phyloP scores from a whole-genome alignment of 2,888 invertebrate genomes.

The Tetragonula carbonaria region DNA sequence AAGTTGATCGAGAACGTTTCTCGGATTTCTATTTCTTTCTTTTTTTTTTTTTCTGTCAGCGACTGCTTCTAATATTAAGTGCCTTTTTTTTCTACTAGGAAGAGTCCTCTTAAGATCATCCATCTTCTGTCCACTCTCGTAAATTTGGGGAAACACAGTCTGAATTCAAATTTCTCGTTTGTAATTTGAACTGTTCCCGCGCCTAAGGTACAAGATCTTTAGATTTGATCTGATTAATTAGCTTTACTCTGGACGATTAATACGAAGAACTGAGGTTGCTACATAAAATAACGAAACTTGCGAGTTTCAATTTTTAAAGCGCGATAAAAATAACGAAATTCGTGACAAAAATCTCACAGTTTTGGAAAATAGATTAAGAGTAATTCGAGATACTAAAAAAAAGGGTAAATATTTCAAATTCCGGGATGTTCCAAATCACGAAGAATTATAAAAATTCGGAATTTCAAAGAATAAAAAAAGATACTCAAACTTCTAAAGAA shows the following conservation, averaged over 20 bases:
- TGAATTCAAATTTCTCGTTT: background rate
- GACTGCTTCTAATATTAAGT: constrained; percentile 40
- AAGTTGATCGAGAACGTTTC: too few species aligned
- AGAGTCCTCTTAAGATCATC: constrained; percentile 58
- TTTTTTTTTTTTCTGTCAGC: background rate
- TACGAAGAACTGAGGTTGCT: too few species aligned
- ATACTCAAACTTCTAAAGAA: background rate
- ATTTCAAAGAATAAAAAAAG: background rate
- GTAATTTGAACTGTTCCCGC: background rate
- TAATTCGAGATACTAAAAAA: too few species aligned
- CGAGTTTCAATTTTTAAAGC: too few species aligned
- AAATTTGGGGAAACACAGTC: background rate
- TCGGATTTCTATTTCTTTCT: background rate
- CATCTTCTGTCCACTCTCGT: constrained; percentile 12
- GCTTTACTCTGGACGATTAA: too few species aligned
- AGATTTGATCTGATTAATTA: too few species aligned
- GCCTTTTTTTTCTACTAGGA: constrained; percentile 55
- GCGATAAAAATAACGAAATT: too few species aligned
- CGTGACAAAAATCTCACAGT: too few species aligned
- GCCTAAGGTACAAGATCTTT: background rate
- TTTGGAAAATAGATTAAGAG: too few species aligned
- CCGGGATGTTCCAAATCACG: background rate
- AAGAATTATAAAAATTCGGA: background rate
- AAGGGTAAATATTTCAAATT: background rate
- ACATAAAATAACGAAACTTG: background rate